phyloP scores from a whole-genome alignment of 2,113 vertebrate species.

The Arvicanthis niloticus region DNA sequence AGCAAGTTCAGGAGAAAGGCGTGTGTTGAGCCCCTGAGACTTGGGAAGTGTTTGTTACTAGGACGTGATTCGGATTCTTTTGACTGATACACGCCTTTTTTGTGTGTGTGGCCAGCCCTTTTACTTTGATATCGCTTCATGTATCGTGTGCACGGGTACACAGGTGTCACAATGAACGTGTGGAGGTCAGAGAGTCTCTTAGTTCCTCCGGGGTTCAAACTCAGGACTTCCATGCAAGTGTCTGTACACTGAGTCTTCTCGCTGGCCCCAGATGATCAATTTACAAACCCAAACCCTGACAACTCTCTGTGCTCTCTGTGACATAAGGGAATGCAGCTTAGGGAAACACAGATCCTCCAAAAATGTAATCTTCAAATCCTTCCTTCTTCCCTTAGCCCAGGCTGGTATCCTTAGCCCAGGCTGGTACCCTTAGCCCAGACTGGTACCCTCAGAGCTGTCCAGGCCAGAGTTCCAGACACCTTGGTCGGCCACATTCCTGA shows the following conservation, averaged over 20 bases:
- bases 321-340: neutral
- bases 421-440: no score
- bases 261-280: neutral
- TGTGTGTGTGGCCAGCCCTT: neutral
- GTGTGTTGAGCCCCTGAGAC: neutral
- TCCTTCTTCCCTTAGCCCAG: neutral
- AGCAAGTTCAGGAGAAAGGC: neutral
- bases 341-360: neutral
- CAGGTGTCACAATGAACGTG: no score
- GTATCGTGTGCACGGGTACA: no score
- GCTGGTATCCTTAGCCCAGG: no score
- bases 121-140: neutral
- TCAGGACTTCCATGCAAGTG: neutral
- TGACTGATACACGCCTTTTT: neutral
- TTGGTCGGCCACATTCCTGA: neutral
- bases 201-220: neutral
- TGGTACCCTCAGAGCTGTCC: neutral
- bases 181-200: neutral
- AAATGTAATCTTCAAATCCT: neutral
- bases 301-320: neutral
- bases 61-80: neutral
- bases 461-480: neutral
- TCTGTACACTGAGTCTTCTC: fast-evolving
- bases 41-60: neutral
- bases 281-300: neutral